These are phyloP conservation scores for Pachypeltis micranthus DNA, from an alignment of 1,140 invertebrate species.

Conservation along the genomic window DNA sequence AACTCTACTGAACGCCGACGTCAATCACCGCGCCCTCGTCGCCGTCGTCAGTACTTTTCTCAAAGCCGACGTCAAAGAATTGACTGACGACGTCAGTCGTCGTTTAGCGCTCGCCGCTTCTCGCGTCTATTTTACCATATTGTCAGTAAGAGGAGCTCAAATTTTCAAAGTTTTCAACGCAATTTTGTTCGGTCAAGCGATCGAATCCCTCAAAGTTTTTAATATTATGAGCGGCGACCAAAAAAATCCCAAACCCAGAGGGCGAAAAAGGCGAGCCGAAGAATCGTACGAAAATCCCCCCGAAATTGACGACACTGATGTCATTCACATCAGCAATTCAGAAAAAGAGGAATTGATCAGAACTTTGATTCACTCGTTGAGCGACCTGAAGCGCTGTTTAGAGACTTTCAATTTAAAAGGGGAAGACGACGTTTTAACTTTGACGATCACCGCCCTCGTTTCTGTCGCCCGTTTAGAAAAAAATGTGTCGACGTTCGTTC, in stretches of 20 bases:
- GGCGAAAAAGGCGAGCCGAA: conserved; percentile 28
- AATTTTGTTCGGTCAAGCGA: conserved; percentile 39
- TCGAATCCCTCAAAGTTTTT: conserved; percentile 39
- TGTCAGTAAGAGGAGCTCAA: conserved; percentile 42
- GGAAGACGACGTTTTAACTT: conserved; percentile 37
- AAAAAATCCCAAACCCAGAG: conserved; percentile 25
- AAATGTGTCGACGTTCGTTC: conserved; percentile 28
- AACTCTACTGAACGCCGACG: conserved; percentile 36
- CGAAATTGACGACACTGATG: neutral
- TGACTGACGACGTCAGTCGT: conserved; percentile 32
- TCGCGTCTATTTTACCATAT: conserved; percentile 38
- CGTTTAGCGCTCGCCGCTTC: conserved; percentile 36
- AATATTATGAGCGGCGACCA: conserved; percentile 26
- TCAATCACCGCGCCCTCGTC: conserved; percentile 39
- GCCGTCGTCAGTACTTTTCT: conserved; percentile 41
- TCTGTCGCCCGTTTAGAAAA: conserved; percentile 39
- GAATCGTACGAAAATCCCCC: conserved; percentile 23
- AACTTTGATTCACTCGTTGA: conserved; percentile 35
- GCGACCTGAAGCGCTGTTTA: conserved; percentile 37
- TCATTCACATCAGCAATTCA: neutral
- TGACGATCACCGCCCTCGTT: conserved; percentile 38
- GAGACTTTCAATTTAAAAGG: conserved; percentile 38
- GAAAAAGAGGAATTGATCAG: conserved; percentile 30
- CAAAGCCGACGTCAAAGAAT: conserved; percentile 35
- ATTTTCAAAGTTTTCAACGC: conserved; percentile 46